Evolutionary conservation across 2,113 vertebrate genomes (phyloP).

Genomic region (Collichthys lucidus): DNA sequence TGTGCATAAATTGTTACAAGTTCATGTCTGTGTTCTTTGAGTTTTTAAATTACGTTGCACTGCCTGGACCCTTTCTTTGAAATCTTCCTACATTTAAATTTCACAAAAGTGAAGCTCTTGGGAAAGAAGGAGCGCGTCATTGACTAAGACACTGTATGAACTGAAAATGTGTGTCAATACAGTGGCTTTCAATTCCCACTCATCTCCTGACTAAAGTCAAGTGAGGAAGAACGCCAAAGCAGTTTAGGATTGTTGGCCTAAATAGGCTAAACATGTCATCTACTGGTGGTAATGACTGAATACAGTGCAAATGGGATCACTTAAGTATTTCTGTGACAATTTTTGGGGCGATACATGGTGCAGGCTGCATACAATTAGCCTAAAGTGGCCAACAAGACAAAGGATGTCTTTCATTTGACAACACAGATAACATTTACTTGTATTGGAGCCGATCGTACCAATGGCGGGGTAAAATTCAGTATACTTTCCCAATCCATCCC

Average conservation of each 20-base stretch:
- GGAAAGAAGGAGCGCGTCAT: constrained; percentile 35
- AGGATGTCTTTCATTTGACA: constrained; percentile 90
- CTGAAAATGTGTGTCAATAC: constrained; percentile 27
- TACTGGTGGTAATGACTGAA: constrained; percentile 52
- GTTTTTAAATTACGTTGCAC: constrained; percentile 36
- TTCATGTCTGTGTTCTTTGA: constrained; percentile 11
- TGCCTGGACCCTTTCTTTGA: constrained; percentile 10
- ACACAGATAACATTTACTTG: constrained; percentile 96
- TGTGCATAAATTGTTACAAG: background rate
- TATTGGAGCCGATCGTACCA: constrained; percentile 99
- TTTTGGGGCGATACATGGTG: constrained; percentile 46
- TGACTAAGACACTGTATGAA: constrained; percentile 52
- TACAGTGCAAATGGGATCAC: constrained; percentile 56
- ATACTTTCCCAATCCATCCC: constrained; percentile 99
- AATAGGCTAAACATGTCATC: constrained; percentile 50
- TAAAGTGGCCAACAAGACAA: constrained; percentile 91
- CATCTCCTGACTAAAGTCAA: constrained; percentile 43
- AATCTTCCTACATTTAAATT: constrained; percentile 35
- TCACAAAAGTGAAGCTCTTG: constrained; percentile 36
- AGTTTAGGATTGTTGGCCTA: constrained; percentile 67
- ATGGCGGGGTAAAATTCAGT: constrained; percentile 98
- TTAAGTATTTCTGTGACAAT: constrained; percentile 44
- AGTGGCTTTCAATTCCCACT: constrained; percentile 59
- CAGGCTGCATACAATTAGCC: constrained; percentile 80
- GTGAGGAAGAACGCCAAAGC: constrained; percentile 64